Evolutionary conservation across 2,113 vertebrate genomes (phyloP), one percentile per base, ranked within the genome.

Genomic region (Triplophysa tibetana): DNA sequence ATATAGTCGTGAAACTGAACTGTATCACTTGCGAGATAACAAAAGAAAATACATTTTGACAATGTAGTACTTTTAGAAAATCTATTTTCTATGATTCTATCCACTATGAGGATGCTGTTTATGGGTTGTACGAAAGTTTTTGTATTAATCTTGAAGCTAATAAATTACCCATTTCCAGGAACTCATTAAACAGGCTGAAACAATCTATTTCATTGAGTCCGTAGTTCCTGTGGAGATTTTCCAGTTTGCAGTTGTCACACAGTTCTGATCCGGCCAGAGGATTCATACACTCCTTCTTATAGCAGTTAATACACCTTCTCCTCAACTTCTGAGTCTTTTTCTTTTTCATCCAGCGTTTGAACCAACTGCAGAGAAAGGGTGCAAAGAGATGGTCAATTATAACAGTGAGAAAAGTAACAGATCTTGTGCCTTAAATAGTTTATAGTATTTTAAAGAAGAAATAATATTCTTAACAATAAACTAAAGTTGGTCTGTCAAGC

Each of bases 1-100:
- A 99, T 87, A 98, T 99, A 58, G 97, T 99, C 74, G 95, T 98
- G 89, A 99, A 98, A 69, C 97, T 97, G 84, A 98, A 99, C 88
- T 98, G 97, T 70, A 99, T 93, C 88, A 99, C 97, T 99, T 82
- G 50, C 16, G 60, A 66, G 48, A 80, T 80, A 56, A 80, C 12
- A 85, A 4, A 11, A 3, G 23, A 41, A 56, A 1, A 56, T n/a
- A n/a, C 8, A 16, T 41, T 50, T 2, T 26, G 26, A 38, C 33
- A 38, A 38, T 38, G 33, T 38, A 38, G 33, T 8, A 38, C 7
- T 38, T 38, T 38, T 38, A 38, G 33, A 8, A 43, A 67, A 38
- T 38, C 6, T 5, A 7, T 38, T 38, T 38, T 38, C 33, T 38
- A 8, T 6, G 33, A 38, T 38, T 38, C 33, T 38, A 38, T 6